Evolutionary conservation across 2,113 vertebrate species (phyloP).

Genomic region (Campylorhamphus procurvoides): DNA sequence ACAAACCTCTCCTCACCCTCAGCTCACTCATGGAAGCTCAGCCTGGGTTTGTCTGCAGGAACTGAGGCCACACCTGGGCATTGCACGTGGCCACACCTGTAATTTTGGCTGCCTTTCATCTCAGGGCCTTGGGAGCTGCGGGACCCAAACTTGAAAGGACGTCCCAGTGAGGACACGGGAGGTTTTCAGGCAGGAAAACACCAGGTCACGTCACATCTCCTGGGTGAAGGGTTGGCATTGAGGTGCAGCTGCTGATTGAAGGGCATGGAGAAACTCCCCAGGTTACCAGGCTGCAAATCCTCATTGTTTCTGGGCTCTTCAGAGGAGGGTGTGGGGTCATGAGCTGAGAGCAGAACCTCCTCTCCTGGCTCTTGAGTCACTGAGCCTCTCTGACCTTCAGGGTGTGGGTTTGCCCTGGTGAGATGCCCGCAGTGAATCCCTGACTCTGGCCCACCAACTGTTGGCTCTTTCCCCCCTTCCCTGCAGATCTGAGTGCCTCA

Average conservation of each 20-base stretch:
- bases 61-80: background rate
- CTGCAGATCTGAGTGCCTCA: background rate
- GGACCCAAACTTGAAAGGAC: background rate
- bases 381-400: background rate
- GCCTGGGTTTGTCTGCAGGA: background rate
- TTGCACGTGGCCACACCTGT: background rate
- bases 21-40: background rate
- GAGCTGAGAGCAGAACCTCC: background rate
- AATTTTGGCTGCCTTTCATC: slow-evolving; percentile 15
- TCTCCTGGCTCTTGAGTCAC: background rate
- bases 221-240: background rate
- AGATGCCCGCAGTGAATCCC: background rate
- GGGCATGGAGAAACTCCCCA: background rate
- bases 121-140: background rate
- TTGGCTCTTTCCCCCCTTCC: background rate
- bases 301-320: background rate
- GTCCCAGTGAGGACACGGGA: background rate
- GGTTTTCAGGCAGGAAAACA: background rate
- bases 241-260: background rate
- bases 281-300: background rate
- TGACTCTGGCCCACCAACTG: background rate
- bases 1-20: background rate
- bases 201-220: background rate
- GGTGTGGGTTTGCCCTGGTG: background rate
- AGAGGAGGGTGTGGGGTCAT: background rate